Percentiles rank a stretch among this genome's conserved stretches.
These are phyloP conservation scores for Platynereis dumerilii DNA, from an alignment of 2,888 invertebrate species.

Conservation along the genomic window DNA sequence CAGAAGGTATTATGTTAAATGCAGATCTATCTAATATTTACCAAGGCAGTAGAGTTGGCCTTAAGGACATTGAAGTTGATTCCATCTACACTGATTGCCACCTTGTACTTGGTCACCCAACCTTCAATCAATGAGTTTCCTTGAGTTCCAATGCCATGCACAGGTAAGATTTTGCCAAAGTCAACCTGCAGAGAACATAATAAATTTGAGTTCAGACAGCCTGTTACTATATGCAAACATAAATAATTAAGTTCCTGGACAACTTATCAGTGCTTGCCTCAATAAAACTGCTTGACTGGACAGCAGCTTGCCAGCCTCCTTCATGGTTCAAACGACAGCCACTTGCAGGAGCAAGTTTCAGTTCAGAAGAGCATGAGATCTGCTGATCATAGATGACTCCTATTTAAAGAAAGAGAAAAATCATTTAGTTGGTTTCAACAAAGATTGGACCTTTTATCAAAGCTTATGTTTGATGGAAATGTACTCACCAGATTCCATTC, in stretches of 20 bases:
- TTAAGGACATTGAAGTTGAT: conserved; percentile 16
- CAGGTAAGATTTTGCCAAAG: conserved; percentile 14
- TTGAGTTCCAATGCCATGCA: conserved; percentile 20
- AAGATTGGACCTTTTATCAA: background rate
- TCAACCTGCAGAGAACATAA: conserved; percentile 12
- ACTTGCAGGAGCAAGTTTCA: too few relatives aligned
- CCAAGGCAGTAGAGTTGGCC: conserved; percentile 17
- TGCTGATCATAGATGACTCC: conserved; percentile 20
- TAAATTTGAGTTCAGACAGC: too few relatives aligned
- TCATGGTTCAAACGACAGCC: conserved; percentile 14
- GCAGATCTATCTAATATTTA: background rate
- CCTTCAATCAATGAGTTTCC: conserved; percentile 8
- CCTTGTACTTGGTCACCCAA: conserved; percentile 19
- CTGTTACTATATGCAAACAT: too few relatives aligned
- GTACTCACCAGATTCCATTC: conserved; percentile 20
- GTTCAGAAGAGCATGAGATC: conserved; percentile 12
- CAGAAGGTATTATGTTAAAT: background rate
- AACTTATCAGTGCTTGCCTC: too few relatives aligned
- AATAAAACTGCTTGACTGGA: background rate
- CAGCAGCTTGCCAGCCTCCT: conserved; percentile 14
- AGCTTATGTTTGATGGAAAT: background rate
- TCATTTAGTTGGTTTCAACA: background rate
- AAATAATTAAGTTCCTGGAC: too few relatives aligned
- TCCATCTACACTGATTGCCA: conserved; percentile 20
- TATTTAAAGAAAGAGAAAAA: background rate